Conservation (phyloP, 2,113 vertebrate species). For the Cryptoleucopteryx plumbea region DNA sequence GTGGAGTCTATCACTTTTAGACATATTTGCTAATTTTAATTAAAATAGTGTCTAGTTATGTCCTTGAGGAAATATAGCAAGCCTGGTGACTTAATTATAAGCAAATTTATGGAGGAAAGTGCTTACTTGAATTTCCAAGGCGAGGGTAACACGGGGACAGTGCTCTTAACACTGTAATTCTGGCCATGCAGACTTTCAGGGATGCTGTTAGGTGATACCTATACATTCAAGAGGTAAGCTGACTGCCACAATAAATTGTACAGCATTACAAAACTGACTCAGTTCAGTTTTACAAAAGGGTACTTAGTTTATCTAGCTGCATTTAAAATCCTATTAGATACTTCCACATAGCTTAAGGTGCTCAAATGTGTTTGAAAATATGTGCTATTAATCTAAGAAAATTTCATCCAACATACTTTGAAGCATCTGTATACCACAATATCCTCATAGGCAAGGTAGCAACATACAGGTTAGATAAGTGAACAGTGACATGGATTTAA, state of each 20-base stretch:
- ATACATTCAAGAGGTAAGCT: neutral
- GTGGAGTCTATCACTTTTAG: conserved; percentile 27
- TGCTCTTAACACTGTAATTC: neutral
- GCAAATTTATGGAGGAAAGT: neutral
- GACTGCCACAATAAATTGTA: neutral
- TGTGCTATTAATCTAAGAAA: neutral
- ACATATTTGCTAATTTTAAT: conserved; percentile 50
- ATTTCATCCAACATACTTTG: neutral
- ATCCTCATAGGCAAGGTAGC: neutral
- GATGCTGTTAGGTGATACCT: neutral
- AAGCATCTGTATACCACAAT: neutral
- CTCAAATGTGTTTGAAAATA: neutral
- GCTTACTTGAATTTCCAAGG: neutral
- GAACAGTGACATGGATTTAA: neutral
- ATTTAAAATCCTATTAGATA: neutral
- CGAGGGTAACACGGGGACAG: neutral
- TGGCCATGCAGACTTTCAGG: neutral
- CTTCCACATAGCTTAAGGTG: neutral
- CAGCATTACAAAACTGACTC: neutral
- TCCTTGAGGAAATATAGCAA: neutral
- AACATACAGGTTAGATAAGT: neutral
- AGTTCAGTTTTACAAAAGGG: neutral
- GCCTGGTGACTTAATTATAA: neutral
- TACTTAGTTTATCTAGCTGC: neutral
- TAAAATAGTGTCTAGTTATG: neutral